Base-by-base conservation (phyloP, 2,888 invertebrate genomes). In the Morpho helenor region DNA sequence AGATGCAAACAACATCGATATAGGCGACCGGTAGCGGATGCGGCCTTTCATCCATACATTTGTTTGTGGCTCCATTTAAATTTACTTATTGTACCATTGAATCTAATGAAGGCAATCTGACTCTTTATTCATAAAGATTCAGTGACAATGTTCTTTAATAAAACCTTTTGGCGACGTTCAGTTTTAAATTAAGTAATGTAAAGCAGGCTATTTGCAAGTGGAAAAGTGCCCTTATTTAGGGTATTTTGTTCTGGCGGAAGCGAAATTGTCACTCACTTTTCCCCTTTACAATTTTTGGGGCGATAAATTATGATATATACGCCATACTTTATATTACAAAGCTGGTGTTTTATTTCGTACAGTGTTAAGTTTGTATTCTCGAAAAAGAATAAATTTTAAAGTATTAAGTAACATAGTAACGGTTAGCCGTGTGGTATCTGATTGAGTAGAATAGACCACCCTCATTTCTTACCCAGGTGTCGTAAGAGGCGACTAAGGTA, bases 1-100 rank as follows among this genome's bases (percentile, higher is more conserved):
- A 84, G 87, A 87, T 88, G 90, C 89, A 90, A 90, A 91, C 81
- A 87, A 85, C 82, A 82, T 77, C 82, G 85, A 83, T 84, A n/a
- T n/a, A 78, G 69, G 71, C 76, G 72, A 74, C 73, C 75, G 75
- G 72, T 72, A 75, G 76, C 74, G 73, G 73, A 75, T 68, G 74
- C 60, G 74, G 77, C 73, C 73, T 70, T 69, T 63, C 61, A 68
- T 65, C 68, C 73, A 73, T 76, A 76, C 81, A 80, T 83, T 85
- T 86, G 82, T 87, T 84, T 84, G 85, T 64, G 83, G 85, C 73
- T 79, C 77, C 79, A 73, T 82, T 81, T 82, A 79, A 82, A 80
- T 80, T 80, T 78, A 77, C 76, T 79, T 79, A 82, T 80, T 80
- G 78, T 75, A 65, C 59, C 61, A 58, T 57, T 54, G 65, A 59